phyloP scores from a whole-genome alignment of 2,113 vertebrate genomes.

The Coryphaenoides rupestris region DNA sequence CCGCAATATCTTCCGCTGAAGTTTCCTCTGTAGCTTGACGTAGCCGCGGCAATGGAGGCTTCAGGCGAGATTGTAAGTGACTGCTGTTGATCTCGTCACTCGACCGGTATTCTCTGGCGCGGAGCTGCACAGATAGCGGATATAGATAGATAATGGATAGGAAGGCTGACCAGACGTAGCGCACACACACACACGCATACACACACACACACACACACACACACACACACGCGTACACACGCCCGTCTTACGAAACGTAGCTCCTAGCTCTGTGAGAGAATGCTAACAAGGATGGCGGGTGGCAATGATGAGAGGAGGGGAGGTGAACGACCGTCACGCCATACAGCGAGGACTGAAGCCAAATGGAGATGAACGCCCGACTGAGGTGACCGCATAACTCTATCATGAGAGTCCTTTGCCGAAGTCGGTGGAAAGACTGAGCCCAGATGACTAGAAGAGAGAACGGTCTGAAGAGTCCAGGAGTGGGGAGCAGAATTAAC shows the following conservation, averaged over 20 bases:
- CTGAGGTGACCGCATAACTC: no score
- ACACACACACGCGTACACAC: conserved; percentile 42
- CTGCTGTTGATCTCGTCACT: conserved; percentile 61
- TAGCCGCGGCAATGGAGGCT: conserved; percentile 29
- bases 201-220: conserved; percentile 48
- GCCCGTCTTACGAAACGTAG: no score
- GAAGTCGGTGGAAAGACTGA: no score
- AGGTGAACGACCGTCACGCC: no score
- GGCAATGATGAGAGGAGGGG: background rate
- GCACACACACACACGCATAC: conserved; percentile 48
- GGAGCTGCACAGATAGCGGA: background rate
- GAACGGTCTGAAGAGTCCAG: no score
- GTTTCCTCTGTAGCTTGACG: conserved; percentile 57
- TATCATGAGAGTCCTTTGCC: no score
- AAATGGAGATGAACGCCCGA: no score
- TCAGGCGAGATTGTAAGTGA: conserved; percentile 59
- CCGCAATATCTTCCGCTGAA: conserved; percentile 27
- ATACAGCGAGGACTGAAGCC: no score
- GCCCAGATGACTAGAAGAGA: no score
- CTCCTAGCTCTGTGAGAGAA: conserved; percentile 43
- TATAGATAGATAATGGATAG: conserved; percentile 66
- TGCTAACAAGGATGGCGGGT: conserved; percentile 40
- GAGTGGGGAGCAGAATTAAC: no score
- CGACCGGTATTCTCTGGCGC: conserved; percentile 59
- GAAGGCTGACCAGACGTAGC: conserved; percentile 64